phyloP scores from a whole-genome alignment of 1,140 invertebrate genomes.

The Drosophila lacteicornis region DNA sequence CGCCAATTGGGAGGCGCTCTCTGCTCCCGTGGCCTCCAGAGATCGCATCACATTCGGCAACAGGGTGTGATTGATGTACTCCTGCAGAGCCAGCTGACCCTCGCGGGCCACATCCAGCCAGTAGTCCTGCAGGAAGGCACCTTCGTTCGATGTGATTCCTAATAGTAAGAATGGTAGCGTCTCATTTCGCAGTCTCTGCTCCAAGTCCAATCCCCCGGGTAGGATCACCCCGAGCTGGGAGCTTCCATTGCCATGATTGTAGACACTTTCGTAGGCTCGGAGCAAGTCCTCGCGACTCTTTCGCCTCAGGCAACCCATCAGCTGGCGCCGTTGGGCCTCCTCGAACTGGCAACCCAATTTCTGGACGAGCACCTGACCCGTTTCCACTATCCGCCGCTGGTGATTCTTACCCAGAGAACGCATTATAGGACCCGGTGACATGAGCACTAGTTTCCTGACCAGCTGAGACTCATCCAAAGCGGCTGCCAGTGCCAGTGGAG shows the following conservation, averaged over 20 bases:
- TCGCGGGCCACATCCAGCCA: conserved; percentile 86
- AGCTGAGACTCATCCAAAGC: conserved; percentile 16
- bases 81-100: conserved; percentile 84
- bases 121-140: conserved; percentile 86
- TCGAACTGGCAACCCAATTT: conserved; percentile 86
- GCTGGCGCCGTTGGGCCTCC: conserved; percentile 66
- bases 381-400: conserved; percentile 56
- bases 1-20: conserved; percentile 73
- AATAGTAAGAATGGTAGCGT: conserved; percentile 55
- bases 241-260: conserved; percentile 86
- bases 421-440: conserved; percentile 89
- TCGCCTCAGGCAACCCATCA: conserved; percentile 87
- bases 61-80: conserved; percentile 85
- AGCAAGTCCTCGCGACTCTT: conserved; percentile 86
- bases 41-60: conserved; percentile 85
- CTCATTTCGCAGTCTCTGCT: conserved; percentile 82
- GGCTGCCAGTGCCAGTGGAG: conserved; percentile 49
- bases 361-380: conserved; percentile 87
- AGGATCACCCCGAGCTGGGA: conserved; percentile 86
- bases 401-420: conserved; percentile 73
- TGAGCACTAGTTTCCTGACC: conserved; percentile 86
- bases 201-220: conserved; percentile 84
- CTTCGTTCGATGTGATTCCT: conserved; percentile 86
- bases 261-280: conserved; percentile 87
- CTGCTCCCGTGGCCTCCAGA: conserved; percentile 34